Evolutionary conservation across 2,888 invertebrate species (phyloP).

Genomic region (Drosophila robusta): DNA sequence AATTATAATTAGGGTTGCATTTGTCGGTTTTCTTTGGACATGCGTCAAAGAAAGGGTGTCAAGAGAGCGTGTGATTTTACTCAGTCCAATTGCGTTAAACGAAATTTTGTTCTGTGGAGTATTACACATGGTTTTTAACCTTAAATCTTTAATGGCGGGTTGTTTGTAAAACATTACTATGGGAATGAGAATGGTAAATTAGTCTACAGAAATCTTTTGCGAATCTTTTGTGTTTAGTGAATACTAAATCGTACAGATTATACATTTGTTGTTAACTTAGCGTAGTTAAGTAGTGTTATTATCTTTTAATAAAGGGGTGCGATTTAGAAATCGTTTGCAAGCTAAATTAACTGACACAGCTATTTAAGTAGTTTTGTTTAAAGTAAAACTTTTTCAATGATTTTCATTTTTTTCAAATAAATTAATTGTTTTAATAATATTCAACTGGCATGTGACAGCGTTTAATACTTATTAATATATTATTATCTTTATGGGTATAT

Average conservation of each 20-base stretch:
- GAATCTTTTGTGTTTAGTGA: too few relatives aligned
- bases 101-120: not conserved
- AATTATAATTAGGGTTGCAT: constrained; percentile 69
- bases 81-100: constrained; percentile 6
- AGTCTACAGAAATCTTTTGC: not conserved
- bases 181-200: too few relatives aligned
- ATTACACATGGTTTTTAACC: not conserved
- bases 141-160: not conserved
- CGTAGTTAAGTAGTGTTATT: too few relatives aligned
- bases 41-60: constrained; percentile 25
- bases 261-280: not conserved
- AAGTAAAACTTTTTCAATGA: not conserved
- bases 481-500: not conserved
- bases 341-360: not conserved
- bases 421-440: constrained; percentile 1
- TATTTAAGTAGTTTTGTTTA: not conserved
- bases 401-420: not conserved
- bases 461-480: constrained; percentile 1
- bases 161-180: not conserved
- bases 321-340: not conserved
- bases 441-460: constrained; percentile 9
- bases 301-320: not conserved
- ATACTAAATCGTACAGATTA: not conserved
- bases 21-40: constrained; percentile 30
- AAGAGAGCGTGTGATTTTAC: constrained; percentile 41